phyloP scores from a whole-genome alignment of 2,113 vertebrate genomes.

The Zootoca vivipara region DNA sequence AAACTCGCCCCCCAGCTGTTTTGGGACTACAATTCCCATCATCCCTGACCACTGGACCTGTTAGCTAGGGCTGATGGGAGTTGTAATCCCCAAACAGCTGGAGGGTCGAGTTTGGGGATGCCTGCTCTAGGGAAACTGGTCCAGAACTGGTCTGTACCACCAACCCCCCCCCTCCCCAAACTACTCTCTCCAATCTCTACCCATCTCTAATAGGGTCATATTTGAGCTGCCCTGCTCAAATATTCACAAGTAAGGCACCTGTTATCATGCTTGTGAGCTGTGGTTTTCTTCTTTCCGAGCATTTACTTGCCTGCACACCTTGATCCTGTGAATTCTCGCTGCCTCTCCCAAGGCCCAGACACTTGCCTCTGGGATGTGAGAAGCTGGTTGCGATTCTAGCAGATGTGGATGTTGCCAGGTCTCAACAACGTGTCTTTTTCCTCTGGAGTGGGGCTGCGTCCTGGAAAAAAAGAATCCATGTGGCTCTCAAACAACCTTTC shows the following conservation, averaged over 20 bases:
- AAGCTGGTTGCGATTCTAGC: not conserved
- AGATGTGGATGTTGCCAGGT: too few relatives aligned
- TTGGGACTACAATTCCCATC: too few relatives aligned
- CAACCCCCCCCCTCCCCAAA: not conserved
- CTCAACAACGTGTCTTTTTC: too few relatives aligned
- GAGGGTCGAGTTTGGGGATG: too few relatives aligned
- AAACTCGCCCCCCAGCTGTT: too few relatives aligned
- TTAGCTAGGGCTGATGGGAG: too few relatives aligned
- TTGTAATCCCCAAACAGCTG: too few relatives aligned
- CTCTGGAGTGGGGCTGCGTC: too few relatives aligned
- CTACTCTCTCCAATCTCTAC: not conserved
- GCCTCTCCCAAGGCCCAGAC: not conserved
- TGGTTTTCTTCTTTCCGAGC: not conserved
- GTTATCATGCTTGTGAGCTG: not conserved
- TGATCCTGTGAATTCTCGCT: not conserved
- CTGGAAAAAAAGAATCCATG: too few relatives aligned
- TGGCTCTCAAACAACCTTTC: not conserved
- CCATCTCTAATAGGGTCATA: too few relatives aligned
- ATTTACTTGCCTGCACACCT: not conserved
- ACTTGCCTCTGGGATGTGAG: not conserved
- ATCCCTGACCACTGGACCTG: too few relatives aligned
- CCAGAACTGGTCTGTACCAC: not conserved
- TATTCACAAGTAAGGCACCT: too few relatives aligned
- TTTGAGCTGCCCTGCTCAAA: not conserved
- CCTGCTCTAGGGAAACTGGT: not conserved